Evolutionary conservation across 2,888 invertebrate genomes (phyloP).

Genomic region (Nymphalis polychloros): DNA sequence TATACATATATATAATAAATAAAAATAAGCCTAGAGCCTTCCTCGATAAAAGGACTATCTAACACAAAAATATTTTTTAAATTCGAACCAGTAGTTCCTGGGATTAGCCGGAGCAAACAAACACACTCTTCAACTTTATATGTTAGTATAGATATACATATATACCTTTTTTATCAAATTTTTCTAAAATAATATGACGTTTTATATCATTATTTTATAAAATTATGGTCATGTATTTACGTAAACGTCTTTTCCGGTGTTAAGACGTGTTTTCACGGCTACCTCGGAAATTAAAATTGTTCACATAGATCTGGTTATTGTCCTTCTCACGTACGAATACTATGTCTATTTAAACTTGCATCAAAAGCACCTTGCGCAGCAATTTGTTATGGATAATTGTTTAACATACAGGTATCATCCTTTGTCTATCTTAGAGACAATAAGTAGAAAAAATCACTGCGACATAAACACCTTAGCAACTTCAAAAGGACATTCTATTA

Average conservation of each 20-base stretch:
- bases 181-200: background rate
- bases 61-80: too few species aligned
- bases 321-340: conserved; percentile 60
- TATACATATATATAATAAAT: too few species aligned
- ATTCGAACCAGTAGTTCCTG: too few species aligned
- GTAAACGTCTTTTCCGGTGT: conserved; percentile 29
- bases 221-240: conserved; percentile 31
- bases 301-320: conserved; percentile 57
- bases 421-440: conserved; percentile 52
- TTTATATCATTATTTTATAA: too few species aligned
- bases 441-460: conserved; percentile 49
- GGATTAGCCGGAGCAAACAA: too few species aligned
- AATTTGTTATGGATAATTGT: conserved; percentile 71
- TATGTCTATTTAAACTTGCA: conserved; percentile 57
- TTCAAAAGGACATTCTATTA: conserved; percentile 60
- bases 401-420: conserved; percentile 68
- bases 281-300: conserved; percentile 65
- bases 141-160: background rate
- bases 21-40: too few species aligned
- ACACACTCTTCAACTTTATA: too few species aligned
- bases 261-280: conserved; percentile 66
- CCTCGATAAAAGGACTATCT: too few species aligned
- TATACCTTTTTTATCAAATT: background rate
- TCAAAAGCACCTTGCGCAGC: conserved; percentile 67
- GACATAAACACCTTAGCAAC: conserved; percentile 55